Conservation (phyloP, 2,888 invertebrate genomes). For the Tenthredo amoena region DNA sequence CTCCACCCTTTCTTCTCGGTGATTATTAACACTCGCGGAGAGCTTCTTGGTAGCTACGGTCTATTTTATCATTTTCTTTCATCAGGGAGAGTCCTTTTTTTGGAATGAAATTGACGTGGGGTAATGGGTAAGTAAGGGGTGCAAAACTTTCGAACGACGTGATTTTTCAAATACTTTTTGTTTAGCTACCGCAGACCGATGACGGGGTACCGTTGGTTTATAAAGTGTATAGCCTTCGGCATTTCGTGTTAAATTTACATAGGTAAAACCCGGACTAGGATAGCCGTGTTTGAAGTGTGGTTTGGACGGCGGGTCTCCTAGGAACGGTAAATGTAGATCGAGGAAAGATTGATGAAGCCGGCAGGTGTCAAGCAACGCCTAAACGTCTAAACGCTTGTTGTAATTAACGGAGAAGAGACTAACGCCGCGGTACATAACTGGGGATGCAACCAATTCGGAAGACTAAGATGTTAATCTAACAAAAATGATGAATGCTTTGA, state of each 20-base stretch:
- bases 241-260: slow-evolving; percentile 30
- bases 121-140: neutral
- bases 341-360: slow-evolving; percentile 72
- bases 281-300: neutral
- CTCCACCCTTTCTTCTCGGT: neutral
- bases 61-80: neutral
- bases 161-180: neutral
- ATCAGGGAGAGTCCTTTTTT: neutral
- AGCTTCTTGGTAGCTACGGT: neutral
- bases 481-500: slow-evolving; percentile 52
- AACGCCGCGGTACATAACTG: slow-evolving; percentile 11
- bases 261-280: neutral
- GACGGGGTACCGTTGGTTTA: slow-evolving; percentile 28
- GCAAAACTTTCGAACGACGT: neutral
- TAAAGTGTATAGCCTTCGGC: slow-evolving; percentile 54
- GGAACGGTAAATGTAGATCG: slow-evolving; percentile 60
- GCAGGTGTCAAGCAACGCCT: slow-evolving; percentile 70
- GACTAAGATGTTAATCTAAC: slow-evolving; percentile 52
- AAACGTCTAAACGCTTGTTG: slow-evolving; percentile 53
- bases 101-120: neutral
- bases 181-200: neutral
- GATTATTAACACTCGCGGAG: neutral
- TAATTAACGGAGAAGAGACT: slow-evolving; percentile 53
- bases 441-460: slow-evolving; percentile 36
- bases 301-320: neutral